phyloP scores from a whole-genome alignment of 2,888 invertebrate species.

The Synergus japonicus region DNA sequence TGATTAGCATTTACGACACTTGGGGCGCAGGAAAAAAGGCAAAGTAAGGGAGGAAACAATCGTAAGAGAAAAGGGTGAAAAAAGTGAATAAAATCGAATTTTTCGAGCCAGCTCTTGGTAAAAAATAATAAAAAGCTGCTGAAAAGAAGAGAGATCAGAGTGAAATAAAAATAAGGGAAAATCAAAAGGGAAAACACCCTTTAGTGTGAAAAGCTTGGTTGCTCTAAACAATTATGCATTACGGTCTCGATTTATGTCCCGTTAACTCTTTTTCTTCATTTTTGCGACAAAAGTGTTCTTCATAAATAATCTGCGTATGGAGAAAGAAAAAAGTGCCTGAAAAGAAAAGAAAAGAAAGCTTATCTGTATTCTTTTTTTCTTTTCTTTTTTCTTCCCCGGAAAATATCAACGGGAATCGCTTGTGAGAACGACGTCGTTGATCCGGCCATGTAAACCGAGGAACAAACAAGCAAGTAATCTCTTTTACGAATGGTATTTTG shows the following conservation, averaged over 20 bases:
- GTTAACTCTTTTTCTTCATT: neutral
- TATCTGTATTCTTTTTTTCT: neutral
- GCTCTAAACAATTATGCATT: neutral
- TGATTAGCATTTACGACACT: constrained; percentile 49
- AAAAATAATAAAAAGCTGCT: neutral
- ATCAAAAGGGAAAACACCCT: neutral
- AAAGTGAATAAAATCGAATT: neutral
- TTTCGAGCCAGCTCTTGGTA: neutral
- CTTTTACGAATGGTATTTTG: neutral
- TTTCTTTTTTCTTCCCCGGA: neutral
- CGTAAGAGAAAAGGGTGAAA: neutral
- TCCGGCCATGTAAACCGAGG: neutral
- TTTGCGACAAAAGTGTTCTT: neutral
- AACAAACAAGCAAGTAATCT: constrained; percentile 26
- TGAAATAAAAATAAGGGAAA: no score
- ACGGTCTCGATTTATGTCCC: neutral
- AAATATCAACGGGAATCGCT: neutral
- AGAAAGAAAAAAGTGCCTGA: neutral
- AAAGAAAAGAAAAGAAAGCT: neutral
- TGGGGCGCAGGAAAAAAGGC: constrained; percentile 17
- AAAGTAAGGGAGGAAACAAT: constrained; percentile 39
- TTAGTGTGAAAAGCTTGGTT: neutral
- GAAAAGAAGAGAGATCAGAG: no score
- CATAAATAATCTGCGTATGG: constrained; percentile 24
- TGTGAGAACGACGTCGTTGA: neutral